Percentiles rank a stretch among this genome's conserved stretches.
Evolutionary conservation across 2,888 invertebrate genomes (phyloP).

Genomic region (Caenorhabditis auriculariae): DNA sequence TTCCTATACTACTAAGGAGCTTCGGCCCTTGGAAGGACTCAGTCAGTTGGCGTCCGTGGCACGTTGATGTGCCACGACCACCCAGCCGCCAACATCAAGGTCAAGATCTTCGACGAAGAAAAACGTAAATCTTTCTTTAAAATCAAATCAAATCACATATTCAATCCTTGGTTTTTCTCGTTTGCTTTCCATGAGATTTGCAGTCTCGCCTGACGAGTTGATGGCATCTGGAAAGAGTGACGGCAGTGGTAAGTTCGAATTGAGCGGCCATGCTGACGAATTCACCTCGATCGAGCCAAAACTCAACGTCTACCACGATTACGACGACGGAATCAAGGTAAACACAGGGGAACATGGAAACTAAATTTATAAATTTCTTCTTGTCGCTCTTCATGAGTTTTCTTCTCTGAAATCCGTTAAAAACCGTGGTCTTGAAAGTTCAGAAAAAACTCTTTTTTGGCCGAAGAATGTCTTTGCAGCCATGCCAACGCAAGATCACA

Average conservation of each 20-base stretch:
- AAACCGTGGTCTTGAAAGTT: no score
- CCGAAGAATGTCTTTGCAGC: no score
- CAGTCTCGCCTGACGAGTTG: conserved; percentile 38
- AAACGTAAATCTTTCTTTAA: conserved; percentile 13
- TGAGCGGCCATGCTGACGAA: conserved; percentile 35
- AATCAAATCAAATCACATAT: not conserved
- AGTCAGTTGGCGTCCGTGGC: conserved; percentile 25
- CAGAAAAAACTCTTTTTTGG: no score
- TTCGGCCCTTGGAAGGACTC: conserved; percentile 22
- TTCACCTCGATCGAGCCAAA: conserved; percentile 45
- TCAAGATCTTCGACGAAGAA: conserved; percentile 32
- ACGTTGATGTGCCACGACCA: conserved; percentile 26
- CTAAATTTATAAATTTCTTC: no score
- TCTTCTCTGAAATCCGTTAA: no score
- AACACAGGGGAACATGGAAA: no score
- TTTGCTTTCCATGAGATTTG: not conserved
- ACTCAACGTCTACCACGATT: conserved; percentile 33
- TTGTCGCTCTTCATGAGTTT: no score
- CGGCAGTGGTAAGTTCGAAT: conserved; percentile 24
- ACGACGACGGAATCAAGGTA: conserved; percentile 30
- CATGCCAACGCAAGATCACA: conserved; percentile 19
- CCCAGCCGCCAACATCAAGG: conserved; percentile 19
- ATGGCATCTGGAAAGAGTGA: conserved; percentile 35
- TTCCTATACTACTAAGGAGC: no score
- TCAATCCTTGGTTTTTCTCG: not conserved